A percentile compares a stretch with the other conserved stretches of the same genome.
Evolutionary conservation across 1,140 invertebrate genomes (phyloP).

Genomic region (Drosophila nasuta): DNA sequence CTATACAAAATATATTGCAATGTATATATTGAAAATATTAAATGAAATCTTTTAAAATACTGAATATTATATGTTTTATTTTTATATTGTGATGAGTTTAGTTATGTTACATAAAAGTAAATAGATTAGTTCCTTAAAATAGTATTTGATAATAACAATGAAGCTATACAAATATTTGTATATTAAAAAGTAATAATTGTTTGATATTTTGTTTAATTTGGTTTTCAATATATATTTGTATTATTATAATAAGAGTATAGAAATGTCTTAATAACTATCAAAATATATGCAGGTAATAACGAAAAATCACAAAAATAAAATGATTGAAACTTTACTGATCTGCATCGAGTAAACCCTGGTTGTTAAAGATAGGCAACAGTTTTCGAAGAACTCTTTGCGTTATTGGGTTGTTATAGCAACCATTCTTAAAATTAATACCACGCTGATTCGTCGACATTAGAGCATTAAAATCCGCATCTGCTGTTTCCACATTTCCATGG

Average conservation of each 20-base stretch:
- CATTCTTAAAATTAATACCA: slow-evolving; percentile 69
- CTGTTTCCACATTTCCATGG: slow-evolving; percentile 70
- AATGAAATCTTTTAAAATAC: no score
- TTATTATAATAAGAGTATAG: neutral
- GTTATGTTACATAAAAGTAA: no score
- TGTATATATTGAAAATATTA: no score
- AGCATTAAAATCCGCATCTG: slow-evolving; percentile 78
- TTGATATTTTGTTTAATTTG: neutral
- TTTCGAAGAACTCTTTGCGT: slow-evolving; percentile 51
- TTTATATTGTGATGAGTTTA: no score
- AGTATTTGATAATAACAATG: no score
- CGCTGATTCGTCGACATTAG: slow-evolving; percentile 71
- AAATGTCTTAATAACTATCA: neutral
- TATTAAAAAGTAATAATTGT: no score
- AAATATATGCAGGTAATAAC: slow-evolving; percentile 4
- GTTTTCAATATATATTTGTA: neutral
- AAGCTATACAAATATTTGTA: no score
- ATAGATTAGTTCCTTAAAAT: no score
- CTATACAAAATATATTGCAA: neutral
- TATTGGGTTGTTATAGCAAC: slow-evolving; percentile 60
- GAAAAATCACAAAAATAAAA: neutral
- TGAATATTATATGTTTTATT: no score
- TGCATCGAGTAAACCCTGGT: slow-evolving; percentile 71
- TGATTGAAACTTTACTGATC: slow-evolving; percentile 53
- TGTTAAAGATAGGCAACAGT: slow-evolving; percentile 64